Base-by-base conservation (phyloP, 1,140 invertebrate genomes). In the Listronotus bonariensis region DNA sequence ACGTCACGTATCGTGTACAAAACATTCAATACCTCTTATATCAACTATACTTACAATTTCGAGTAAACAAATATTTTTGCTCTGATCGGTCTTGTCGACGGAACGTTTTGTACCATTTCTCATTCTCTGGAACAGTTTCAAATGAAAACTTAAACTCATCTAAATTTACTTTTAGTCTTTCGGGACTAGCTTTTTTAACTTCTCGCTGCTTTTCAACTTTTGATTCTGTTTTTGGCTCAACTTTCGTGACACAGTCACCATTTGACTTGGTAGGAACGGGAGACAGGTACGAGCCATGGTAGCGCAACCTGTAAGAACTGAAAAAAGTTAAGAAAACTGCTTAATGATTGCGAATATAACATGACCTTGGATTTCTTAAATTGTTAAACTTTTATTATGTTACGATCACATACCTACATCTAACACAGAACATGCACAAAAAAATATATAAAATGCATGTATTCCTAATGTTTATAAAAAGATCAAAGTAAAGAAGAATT, bases 71-170 rank as follows among this genome's bases (percentile, higher is more conserved):
- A 61, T 74, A 82, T 43, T 48, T 67, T 68, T 89, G 84, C 58
- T 86, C 84, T 8, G 87, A 86, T 14, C 85, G 81, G 74, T 92
- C 89, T 72, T 92, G 89, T 0, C 90, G 81, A 62, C 85, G 82
- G 74, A 91, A 92, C 0, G 90, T 89, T 69, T 87, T 83, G 78
- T 89, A 91, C 90, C 91, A 92, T 0, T 88, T 83, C 71, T 92
- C 89, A 41, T 84, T 85, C 49, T 76, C 80, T 5, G 90, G 91
- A 60, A 90, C 78, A 14, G 80, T 82, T 78, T 92, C 90, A 72
- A 92, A 92, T 0, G 89, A 87, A 74, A 91, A 92, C 54, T 86
- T 83, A 74, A 89, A 81, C 70, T 87, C 74, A 14, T 76, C 55
- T 46, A 77, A 68, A 46, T 70, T 54, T 5, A 76, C n/a, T 52